These are phyloP conservation scores for Chiropotes sagulatus DNA, from an alignment of 2,797 vertebrate genomes.

Conservation along the genomic window DNA sequence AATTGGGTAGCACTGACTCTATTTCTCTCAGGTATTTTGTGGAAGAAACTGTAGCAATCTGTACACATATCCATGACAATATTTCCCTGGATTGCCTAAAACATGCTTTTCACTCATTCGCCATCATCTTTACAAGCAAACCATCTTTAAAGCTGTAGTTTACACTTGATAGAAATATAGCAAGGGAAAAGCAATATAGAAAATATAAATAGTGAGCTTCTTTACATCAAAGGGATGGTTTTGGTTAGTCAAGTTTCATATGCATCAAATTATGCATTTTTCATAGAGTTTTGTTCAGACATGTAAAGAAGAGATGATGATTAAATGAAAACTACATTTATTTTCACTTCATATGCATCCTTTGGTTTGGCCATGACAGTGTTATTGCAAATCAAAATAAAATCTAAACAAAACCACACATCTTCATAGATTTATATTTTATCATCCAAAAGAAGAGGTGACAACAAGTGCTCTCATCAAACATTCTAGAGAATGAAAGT, in stretches of 20 bases:
- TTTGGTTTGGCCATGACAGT: not conserved
- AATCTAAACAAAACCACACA: not conserved
- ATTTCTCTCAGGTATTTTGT: not conserved
- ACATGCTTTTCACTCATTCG: not conserved
- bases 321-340: not conserved
- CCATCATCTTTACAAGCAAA: not conserved
- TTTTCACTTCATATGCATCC: not conserved
- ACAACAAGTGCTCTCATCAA: not conserved
- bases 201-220: not conserved
- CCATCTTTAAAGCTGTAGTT: not conserved
- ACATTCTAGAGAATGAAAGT: not conserved
- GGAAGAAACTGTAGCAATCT: not conserved
- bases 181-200: not conserved
- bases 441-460: not conserved
- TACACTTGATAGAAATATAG: not conserved
- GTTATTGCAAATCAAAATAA: conserved; percentile 7
- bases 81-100: not conserved
- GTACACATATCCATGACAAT: not conserved
- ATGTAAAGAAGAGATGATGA: not conserved
- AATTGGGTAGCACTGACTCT: not conserved
- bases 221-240: not conserved
- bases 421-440: not conserved
- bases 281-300: not conserved
- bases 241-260: not conserved
- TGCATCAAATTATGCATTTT: not conserved